Conservation (phyloP, 2,888 invertebrate genomes). For the Drosophila merina region DNA sequence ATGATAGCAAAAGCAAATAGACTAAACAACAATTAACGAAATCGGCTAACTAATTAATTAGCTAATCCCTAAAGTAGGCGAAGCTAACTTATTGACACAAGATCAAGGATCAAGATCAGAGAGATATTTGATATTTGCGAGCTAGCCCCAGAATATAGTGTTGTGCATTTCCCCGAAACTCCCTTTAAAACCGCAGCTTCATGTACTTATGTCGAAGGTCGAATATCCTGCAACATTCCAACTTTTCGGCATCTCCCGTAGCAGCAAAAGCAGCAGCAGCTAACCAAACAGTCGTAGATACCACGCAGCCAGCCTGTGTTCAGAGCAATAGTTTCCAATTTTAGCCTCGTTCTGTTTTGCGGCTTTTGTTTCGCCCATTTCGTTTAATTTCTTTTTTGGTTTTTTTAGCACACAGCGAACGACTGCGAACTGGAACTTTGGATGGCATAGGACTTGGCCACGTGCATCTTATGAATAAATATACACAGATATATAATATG, state of each 20-base stretch:
- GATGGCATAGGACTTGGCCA: constrained; percentile 63
- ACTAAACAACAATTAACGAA: constrained; percentile 72
- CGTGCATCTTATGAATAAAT: constrained; percentile 75
- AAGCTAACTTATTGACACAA: constrained; percentile 33
- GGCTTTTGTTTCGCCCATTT: constrained; percentile 48
- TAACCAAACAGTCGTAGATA: constrained; percentile 45
- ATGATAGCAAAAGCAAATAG: constrained; percentile 67
- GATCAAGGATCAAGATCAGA: constrained; percentile 44
- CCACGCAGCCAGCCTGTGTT: constrained; percentile 67
- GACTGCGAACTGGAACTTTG: constrained; percentile 50
- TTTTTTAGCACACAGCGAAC: constrained; percentile 33
- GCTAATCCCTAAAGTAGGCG: constrained; percentile 37
- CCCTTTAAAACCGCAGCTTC: constrained; percentile 9
- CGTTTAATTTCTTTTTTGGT: constrained; percentile 16
- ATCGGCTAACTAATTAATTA: constrained; percentile 67
- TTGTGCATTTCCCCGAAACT: constrained; percentile 33
- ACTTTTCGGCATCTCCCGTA: constrained; percentile 20
- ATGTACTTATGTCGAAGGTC: constrained; percentile 41
- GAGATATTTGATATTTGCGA: constrained; percentile 38
- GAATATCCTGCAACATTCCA: constrained; percentile 56
- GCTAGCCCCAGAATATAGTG: constrained; percentile 40
- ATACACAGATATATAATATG: constrained; percentile 63
- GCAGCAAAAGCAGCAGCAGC: constrained; percentile 8
- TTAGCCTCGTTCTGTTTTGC: constrained; percentile 52
- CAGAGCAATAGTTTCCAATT: constrained; percentile 40